These are phyloP conservation scores for Hipparchia sbordonii DNA, from an alignment of 2,888 invertebrate genomes.

Conservation along the genomic window DNA sequence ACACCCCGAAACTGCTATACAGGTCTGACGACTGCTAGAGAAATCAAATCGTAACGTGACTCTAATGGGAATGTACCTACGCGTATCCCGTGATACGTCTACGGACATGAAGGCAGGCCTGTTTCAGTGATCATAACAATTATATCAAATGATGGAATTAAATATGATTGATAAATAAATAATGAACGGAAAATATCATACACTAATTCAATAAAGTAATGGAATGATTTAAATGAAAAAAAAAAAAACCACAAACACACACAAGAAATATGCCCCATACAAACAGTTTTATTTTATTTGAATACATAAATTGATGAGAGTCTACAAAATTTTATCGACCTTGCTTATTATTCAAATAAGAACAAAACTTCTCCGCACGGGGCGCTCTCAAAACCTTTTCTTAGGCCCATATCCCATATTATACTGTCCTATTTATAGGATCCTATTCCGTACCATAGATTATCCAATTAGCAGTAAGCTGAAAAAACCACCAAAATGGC, in stretches of 20 bases:
- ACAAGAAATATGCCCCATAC: too few species aligned
- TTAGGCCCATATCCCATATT: too few species aligned
- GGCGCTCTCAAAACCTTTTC: too few species aligned
- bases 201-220: constrained; percentile 3
- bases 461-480: too few species aligned
- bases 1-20: constrained; percentile 42
- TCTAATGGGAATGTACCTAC: constrained; percentile 5
- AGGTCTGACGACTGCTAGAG: constrained; percentile 42
- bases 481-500: too few species aligned
- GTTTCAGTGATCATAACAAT: constrained; percentile 60
- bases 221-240: constrained; percentile 12
- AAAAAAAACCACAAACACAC: background rate
- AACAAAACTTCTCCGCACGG: too few species aligned
- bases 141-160: constrained; percentile 30
- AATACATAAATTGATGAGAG: too few species aligned
- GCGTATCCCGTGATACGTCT: background rate
- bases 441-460: too few species aligned
- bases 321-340: too few species aligned
- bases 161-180: background rate
- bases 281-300: too few species aligned
- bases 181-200: background rate
- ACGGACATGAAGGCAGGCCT: constrained; percentile 52
- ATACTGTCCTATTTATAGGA: too few species aligned
- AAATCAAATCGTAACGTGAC: constrained; percentile 23
- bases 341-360: too few species aligned